Evolutionary conservation across 2,888 invertebrate species (phyloP), one percentile per base, ranked within the genome.

Genomic region (Fabriciana adippe): DNA sequence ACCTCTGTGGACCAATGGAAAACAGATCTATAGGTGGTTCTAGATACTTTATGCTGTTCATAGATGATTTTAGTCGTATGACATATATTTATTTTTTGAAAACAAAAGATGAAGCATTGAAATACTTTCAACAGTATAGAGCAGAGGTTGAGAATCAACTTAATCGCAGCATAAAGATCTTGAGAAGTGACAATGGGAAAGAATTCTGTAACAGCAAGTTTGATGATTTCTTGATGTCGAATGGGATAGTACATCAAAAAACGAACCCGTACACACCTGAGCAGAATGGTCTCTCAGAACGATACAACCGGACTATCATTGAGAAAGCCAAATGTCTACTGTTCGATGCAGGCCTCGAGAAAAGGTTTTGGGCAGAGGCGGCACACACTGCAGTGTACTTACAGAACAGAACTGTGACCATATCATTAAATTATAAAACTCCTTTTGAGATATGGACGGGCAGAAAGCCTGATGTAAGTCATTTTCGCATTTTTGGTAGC

Each of bases 251-350:
- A 4, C 31, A 31, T 6, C 31, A 31, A 6, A 31, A 31, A 31
- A 31, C 5, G 0, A 31, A 31, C 31, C 31, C 31, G 3, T 31
- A 31, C 31, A 31, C 31, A 4, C 31, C 31, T 6, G 72, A 75
- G 54, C 73, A 75, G 51, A 75, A 75, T 69, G 73, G 70, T 26
- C 35, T 77, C 1, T 57, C 66, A 54, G 75, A 77, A 21, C 47
- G 79, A 26, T 57, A 21, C 5, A 76, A 77, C 50, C 26, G 75
- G 18, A 74, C 75, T 8, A 41, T 66, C 6, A 65, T 74, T 8
- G 68, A 73, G 50, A 71, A 72, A 72, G 74, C 74, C 35, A 60
- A 69, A 21, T 71, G 70, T 66, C 59, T 73, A 13, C 18, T 71
- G 16, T 73, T 69, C 13, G 61, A 66, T 26, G 55, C 66, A 18